phyloP scores from a whole-genome alignment of 2,888 invertebrate genomes.

The Cylindroiulus punctatus region DNA sequence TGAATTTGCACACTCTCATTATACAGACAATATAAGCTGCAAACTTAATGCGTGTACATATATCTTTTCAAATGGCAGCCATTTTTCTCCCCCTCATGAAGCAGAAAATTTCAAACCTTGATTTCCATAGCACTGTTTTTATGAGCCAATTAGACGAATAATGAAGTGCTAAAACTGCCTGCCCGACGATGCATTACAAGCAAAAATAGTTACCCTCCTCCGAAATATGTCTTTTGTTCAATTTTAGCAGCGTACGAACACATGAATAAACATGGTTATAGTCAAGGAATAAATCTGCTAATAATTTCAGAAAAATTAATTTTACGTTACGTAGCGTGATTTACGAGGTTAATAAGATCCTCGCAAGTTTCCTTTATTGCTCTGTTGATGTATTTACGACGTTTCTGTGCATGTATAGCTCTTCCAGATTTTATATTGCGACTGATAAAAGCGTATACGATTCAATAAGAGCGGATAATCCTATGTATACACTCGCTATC shows the following conservation, averaged over 20 bases:
- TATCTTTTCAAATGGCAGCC: constrained; percentile 16
- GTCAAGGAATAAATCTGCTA: not conserved
- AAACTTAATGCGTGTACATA: not conserved
- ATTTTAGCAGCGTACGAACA: not conserved
- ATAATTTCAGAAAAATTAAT: constrained; percentile 4
- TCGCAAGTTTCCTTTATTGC: constrained; percentile 18
- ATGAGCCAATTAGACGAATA: constrained; percentile 18
- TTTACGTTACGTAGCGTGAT: constrained; percentile 7
- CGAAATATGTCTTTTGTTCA: not conserved
- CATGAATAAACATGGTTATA: not conserved
- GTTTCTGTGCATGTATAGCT: not conserved
- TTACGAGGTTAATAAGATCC: constrained; percentile 10
- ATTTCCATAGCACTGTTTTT: constrained; percentile 5
- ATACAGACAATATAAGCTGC: not conserved
- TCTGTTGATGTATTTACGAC: not conserved
- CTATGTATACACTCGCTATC: not conserved
- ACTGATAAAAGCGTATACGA: not conserved
- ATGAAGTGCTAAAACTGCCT: constrained; percentile 44
- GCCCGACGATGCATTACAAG: not conserved
- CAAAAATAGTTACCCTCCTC: not conserved
- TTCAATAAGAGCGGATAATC: not conserved
- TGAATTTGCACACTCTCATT: not conserved
- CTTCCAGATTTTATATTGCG: not conserved
- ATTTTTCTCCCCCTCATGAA: not conserved
- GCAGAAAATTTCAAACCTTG: constrained; percentile 18